Evolutionary conservation across 2,797 vertebrate genomes (phyloP), one percentile per base, ranked within the genome.

Genomic region (Huso huso): DNA sequence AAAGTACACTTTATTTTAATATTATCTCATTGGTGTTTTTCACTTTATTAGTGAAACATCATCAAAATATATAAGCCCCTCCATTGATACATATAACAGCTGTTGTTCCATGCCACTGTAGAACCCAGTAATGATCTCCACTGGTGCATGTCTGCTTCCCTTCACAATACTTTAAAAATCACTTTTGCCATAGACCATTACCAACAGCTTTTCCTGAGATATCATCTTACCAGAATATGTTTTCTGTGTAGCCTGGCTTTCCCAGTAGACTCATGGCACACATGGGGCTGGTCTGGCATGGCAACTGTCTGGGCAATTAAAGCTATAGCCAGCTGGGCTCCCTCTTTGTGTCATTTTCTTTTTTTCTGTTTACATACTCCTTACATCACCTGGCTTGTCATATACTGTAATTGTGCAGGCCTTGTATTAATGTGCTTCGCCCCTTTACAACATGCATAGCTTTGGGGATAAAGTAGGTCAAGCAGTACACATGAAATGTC

Each of bases 61-160:
- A 37, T 37, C 37, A 58, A 7, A 11, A 58, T n/a, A 4, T 7
- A 58, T 1, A 7, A n/a, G 55, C 12, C 11, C 11, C 10, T n/a
- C 15, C 11, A 11, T 58, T 58, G 55, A n/a, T 13, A 58, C 10
- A 11, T n/a, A 7, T 82, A 85, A 86, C 87, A 89, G 85, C 85
- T 89, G 87, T 83, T 76, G 76, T 79, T 81, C 74, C 74, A 75
- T 78, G 72, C 78, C 75, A 58, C 78, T 73, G 72, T 49, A 72
- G 81, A 80, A 83, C 82, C 82, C 77, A 81, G 77, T 78, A 73
- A 74, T 78, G 78, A 78, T 72, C 79, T 74, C 79, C 79, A 77
- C 78, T 83, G 79, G 80, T 86, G 82, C 84, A 79, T 86, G 83
- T 87, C 88, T 76, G 75, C 68, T 37, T 10, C n/a, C 61, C 61